phyloP scores from a whole-genome alignment of 2,797 vertebrate genomes.

The Onychomys arenicola region DNA sequence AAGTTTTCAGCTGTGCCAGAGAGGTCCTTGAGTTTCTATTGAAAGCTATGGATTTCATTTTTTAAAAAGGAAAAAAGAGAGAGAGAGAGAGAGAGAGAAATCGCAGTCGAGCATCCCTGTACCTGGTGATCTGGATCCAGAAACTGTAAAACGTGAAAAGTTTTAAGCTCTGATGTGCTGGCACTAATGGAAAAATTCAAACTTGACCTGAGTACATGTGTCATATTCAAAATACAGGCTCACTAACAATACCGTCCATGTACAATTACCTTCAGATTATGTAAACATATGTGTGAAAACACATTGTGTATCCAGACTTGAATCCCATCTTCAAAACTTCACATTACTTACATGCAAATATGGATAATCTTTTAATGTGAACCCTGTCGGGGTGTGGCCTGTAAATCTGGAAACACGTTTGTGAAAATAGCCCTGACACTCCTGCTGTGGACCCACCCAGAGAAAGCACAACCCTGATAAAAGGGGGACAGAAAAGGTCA shows the following conservation, averaged over 20 bases:
- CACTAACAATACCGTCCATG: neutral
- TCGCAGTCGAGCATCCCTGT: neutral
- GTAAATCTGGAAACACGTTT: neutral
- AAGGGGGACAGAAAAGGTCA: too few species aligned
- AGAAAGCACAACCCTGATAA: neutral
- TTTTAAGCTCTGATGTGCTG: neutral
- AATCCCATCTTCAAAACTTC: neutral
- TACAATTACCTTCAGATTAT: neutral
- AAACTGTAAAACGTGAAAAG: neutral
- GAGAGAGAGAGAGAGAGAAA: too few species aligned
- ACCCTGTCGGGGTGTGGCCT: neutral
- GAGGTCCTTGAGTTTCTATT: neutral
- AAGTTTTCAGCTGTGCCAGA: neutral
- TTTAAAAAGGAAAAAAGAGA: too few species aligned
- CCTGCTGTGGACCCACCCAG: neutral
- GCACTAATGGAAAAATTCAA: neutral
- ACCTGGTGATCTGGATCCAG: neutral
- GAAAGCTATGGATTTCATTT: neutral
- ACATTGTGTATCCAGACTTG: neutral
- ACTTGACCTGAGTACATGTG: neutral
- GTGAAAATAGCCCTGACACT: neutral
- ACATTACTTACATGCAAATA: neutral
- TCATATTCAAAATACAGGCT: neutral
- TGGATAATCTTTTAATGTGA: neutral
- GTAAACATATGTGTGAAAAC: neutral